Percentiles rank a stretch among this genome's conserved stretches.
These are phyloP conservation scores for Puma concolor DNA, from an alignment of 2,113 vertebrate genomes.

Conservation along the genomic window DNA sequence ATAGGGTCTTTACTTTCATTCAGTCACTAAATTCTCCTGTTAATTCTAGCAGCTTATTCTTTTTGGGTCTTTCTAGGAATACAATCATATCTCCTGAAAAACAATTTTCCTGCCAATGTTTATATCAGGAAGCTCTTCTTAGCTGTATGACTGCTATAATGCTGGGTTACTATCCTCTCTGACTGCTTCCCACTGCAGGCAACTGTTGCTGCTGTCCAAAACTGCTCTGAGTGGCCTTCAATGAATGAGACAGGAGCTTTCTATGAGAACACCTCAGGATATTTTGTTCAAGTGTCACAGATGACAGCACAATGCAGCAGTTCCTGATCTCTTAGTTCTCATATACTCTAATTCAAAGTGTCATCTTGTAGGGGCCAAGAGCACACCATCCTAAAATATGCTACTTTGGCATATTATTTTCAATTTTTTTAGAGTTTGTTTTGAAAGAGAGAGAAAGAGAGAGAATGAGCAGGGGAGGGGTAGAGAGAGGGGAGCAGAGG, in stretches of 20 bases:
- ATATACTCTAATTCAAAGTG: neutral
- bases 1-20: neutral
- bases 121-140: neutral
- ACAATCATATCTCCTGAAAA: neutral
- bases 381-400: neutral
- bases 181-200: neutral
- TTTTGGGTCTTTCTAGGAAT: neutral
- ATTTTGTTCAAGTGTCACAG: neutral
- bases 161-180: neutral
- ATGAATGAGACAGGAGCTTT: neutral
- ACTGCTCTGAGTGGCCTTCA: neutral
- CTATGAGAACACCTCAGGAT: neutral
- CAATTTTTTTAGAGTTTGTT: neutral
- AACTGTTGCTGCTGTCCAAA: neutral
- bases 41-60: conserved; percentile 6
- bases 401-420: neutral
- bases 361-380: neutral
- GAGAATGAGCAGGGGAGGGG: no score
- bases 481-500: no score
- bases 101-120: neutral
- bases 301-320: conserved; percentile 35
- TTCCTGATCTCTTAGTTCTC: neutral
- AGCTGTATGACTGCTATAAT: neutral
- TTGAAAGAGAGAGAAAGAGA: no score
- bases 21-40: neutral